Base-by-base conservation (phyloP, 2,797 vertebrate species). In the Helicolenus hilgendorfi region DNA sequence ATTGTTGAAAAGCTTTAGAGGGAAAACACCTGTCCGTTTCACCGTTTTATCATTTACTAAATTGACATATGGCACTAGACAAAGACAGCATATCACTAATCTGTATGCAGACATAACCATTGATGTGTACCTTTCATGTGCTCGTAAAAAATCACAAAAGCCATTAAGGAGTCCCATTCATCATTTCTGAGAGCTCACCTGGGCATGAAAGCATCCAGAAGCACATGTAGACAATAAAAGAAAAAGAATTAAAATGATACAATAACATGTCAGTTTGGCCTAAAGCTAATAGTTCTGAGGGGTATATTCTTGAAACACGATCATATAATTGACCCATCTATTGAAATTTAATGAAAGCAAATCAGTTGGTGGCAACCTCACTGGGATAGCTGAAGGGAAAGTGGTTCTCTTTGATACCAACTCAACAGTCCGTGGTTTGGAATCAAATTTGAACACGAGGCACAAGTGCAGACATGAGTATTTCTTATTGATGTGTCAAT, bases 11-110 rank as follows among this genome's bases (percentile, higher is more conserved):
- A 22, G 80, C 36, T 77, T 93, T 72, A 69, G 72, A 85, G 73
- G 83, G 33, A 88, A 94, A 92, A 93, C 96, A 97, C 94, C 96
- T 96, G 96, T 68, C 80, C 76, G 2, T 89, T 95, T 93, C 73
- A 86, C 59, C 41, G 31, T 58, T 73, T 75, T 18, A 92, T 83
- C 69, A 85, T 95, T 94, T 84, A 85, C 88, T 83, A 77, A 92
- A 89, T 58, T 84, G 88, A 89, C 89, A 88, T 90, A 77, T 70
- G 83, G 84, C 79, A 70, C 38, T 33, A 71, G 76, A 94, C 79
- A 94, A 95, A 95, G 83, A 64, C 63, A 56, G 65, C 72, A 15
- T 64, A 90, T 87, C 74, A 75, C 72, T 93, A 86, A 95, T 95
- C 92, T 91, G 85, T 89, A 76, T 83, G 81, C 83, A 89, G 79